Percentiles rank a stretch among this genome's conserved stretches.
Conservation (phyloP, 2,888 invertebrate genomes). For the Amphipyra berbera region DNA sequence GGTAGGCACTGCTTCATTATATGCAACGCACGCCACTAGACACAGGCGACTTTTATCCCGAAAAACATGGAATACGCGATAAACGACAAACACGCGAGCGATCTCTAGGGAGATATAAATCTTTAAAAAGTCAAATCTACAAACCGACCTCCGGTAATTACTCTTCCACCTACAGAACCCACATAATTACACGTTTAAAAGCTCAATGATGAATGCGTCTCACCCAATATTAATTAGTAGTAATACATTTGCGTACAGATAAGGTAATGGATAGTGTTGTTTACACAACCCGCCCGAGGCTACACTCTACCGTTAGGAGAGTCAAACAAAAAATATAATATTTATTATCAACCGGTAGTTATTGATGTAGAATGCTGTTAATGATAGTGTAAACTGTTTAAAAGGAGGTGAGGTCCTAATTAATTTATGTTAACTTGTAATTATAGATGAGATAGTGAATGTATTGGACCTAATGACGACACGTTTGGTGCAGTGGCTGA, state of each 20-base stretch:
- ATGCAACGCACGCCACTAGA: too few species aligned
- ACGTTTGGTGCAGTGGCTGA: too few species aligned
- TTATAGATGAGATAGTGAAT: too few species aligned
- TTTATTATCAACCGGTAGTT: conserved; percentile 46
- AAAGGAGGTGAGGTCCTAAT: background rate
- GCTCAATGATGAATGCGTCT: conserved; percentile 40
- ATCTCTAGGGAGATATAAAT: too few species aligned
- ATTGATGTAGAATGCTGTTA: conserved; percentile 41
- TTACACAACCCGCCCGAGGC: conserved; percentile 25
- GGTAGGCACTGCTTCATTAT: too few species aligned
- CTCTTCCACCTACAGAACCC: conserved; percentile 47
- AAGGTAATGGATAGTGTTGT: conserved; percentile 55
- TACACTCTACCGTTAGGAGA: conserved; percentile 39
- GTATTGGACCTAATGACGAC: too few species aligned
- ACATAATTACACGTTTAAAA: conserved; percentile 37
- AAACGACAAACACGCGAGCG: too few species aligned
- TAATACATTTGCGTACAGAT: conserved; percentile 51
- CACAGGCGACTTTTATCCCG: too few species aligned
- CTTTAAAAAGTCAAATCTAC: conserved; percentile 15
- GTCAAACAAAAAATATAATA: conserved; percentile 27
- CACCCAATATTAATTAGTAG: conserved; percentile 57
- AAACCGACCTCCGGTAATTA: conserved; percentile 9
- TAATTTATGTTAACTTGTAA: background rate
- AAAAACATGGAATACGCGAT: too few species aligned
- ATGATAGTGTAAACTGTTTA: conserved; percentile 43